Evolutionary conservation across 2,888 invertebrate species (phyloP), one percentile per base, ranked within the genome.

Genomic region (Dorcus hopei): DNA sequence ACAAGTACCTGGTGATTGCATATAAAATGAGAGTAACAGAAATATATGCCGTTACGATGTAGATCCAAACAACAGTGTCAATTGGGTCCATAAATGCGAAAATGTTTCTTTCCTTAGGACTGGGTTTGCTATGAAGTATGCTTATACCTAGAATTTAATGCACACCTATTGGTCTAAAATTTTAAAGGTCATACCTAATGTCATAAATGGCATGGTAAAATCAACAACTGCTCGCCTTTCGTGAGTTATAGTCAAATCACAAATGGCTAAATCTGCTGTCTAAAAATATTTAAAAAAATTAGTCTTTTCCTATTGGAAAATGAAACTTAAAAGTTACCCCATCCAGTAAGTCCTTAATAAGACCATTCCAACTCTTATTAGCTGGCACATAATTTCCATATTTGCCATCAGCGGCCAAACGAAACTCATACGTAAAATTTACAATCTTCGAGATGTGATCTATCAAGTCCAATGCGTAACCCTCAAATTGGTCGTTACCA

Each of bases 151-250:
- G 11, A 59, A 33, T 8, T 23, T 33, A 43, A 9, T 38, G 47
- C 48, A 38, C 11, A 50, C 40, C 9, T n/a, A 47, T 11, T 11
- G 33, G 9, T 49, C 9, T 26, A 11, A 7, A 38, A 50, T 6
- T 39, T 1, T 14, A 26, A 23, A 38, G 39, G 4, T 2, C 3
- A 42, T 77, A 77, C 92, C 94, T 64, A 98, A 80, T 68, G 93
- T 95, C 94, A 99, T 97, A 79, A 97, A 98, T 0, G 98, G 98
- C 80, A 95, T 93, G 3, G 95, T 95, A 75, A 97, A 97, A 77
- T 96, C 95, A n/a, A 95, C 93, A 38, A 86, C 88, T 65, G 88
- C 86, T 67, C 95, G 87, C 52, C 98, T 82, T 56, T 91, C 87
- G 74, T 92, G 94, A 4, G 95, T 98, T 61, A 98, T 97, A 1